Percentiles rank a stretch among this genome's conserved stretches.
These are phyloP conservation scores for Nyctibius bracteatus DNA, from an alignment of 2,113 vertebrate genomes.

Conservation along the genomic window DNA sequence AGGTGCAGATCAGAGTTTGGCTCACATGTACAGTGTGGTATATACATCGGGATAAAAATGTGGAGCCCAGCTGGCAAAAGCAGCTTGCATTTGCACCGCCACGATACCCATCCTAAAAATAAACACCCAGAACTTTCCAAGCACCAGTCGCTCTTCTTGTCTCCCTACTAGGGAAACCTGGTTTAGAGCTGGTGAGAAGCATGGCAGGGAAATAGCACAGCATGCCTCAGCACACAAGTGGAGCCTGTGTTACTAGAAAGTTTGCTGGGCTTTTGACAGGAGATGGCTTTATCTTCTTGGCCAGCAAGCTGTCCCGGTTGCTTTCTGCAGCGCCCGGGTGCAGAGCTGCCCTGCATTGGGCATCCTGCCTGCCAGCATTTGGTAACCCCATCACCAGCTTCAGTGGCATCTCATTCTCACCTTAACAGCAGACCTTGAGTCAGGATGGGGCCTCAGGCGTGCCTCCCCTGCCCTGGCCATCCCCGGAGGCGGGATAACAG, in stretches of 20 bases:
- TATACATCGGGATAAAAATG: neutral
- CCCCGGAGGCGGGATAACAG: neutral
- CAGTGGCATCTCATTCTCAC: neutral
- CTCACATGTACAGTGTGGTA: rapidly evolving
- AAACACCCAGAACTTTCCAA: neutral
- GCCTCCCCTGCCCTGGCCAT: neutral
- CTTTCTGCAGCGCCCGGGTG: neutral
- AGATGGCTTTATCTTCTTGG: neutral
- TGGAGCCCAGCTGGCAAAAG: neutral
- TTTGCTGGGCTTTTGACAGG: neutral
- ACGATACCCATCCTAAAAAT: neutral
- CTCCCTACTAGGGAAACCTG: neutral
- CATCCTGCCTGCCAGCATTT: neutral
- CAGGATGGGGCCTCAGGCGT: rapidly evolving
- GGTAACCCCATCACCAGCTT: neutral
- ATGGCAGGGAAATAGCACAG: neutral
- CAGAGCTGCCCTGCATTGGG: neutral
- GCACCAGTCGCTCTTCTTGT: neutral
- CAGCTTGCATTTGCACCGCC: neutral
- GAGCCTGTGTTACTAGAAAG: neutral
- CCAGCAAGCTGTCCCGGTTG: neutral
- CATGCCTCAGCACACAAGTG: neutral
- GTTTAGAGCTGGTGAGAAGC: neutral
- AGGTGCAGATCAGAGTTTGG: neutral
- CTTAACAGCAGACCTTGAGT: neutral